phyloP scores from a whole-genome alignment of 1,140 invertebrate genomes.

The Sitophilus oryzae region DNA sequence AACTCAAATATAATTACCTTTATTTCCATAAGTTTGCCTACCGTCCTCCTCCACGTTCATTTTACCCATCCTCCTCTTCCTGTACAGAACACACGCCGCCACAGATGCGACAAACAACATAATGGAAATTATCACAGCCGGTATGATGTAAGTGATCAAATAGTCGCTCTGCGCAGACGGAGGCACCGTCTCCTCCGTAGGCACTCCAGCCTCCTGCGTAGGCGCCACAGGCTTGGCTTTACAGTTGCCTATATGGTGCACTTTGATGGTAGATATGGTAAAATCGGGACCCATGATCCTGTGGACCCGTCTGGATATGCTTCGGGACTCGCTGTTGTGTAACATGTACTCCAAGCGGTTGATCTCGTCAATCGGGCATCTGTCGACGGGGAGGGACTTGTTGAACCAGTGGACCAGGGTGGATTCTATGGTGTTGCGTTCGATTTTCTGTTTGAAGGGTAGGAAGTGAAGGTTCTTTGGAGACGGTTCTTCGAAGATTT shows the following conservation, averaged over 20 bases:
- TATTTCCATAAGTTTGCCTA: conserved; percentile 75
- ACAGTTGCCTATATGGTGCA: conserved; percentile 67
- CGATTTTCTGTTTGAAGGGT: conserved; percentile 45
- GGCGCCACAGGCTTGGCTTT: conserved; percentile 27
- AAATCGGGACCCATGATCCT: conserved; percentile 72
- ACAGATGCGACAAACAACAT: conserved; percentile 83
- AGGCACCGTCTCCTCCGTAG: conserved; percentile 26
- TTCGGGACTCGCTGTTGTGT: conserved; percentile 46
- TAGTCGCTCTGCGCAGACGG: conserved; percentile 62
- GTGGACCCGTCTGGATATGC: conserved; percentile 48
- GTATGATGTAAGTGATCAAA: conserved; percentile 84
- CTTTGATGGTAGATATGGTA: conserved; percentile 64
- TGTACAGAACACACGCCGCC: conserved; percentile 83
- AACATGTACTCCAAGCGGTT: conserved; percentile 61
- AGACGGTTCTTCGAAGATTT: conserved; percentile 69
- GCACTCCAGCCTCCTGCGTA: conserved; percentile 24
- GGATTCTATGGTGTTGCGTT: conserved; percentile 44
- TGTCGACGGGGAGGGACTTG: conserved; percentile 56
- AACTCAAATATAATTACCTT: conserved; percentile 56
- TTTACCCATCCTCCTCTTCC: conserved; percentile 76
- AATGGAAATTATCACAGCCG: conserved; percentile 79
- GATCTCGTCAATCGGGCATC: conserved; percentile 73
- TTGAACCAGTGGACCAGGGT: conserved; percentile 76
- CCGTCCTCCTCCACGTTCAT: conserved; percentile 67
- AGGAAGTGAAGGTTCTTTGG: conserved; percentile 65